These are phyloP conservation scores for Acinonyx jubatus DNA, from an alignment of 2,113 vertebrate species.

Conservation along the genomic window DNA sequence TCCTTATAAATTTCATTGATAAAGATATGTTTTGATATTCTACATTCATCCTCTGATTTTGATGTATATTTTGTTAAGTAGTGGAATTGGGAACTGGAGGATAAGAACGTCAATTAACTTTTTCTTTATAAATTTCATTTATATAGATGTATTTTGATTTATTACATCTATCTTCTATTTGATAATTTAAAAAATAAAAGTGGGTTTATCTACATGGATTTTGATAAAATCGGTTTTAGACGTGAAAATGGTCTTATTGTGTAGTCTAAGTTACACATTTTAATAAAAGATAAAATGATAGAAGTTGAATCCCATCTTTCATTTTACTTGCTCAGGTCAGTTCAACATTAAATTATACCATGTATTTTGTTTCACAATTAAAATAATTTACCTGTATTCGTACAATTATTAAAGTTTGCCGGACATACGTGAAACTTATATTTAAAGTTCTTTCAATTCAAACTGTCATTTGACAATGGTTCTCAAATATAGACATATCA, in stretches of 20 bases:
- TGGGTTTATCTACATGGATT: background rate
- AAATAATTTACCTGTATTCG: background rate
- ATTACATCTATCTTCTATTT: background rate
- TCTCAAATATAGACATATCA: background rate
- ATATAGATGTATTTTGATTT: background rate
- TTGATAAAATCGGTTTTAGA: background rate
- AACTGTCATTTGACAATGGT: background rate
- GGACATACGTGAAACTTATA: background rate
- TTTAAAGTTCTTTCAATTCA: background rate
- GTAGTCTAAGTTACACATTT: background rate
- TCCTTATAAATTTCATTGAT: background rate
- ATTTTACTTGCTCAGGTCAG: background rate
- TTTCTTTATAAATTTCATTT: background rate
- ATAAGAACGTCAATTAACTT: background rate
- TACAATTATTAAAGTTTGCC: background rate
- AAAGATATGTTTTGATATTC: background rate
- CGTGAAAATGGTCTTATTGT: background rate
- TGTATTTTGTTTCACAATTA: background rate
- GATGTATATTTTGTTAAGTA: background rate
- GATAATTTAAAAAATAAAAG: background rate
- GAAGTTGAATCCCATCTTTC: background rate
- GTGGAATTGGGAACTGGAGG: background rate
- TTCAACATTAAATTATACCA: background rate
- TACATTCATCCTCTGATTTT: background rate
- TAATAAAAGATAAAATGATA: background rate